Evolutionary conservation across 1,140 invertebrate species (phyloP).

Genomic region (Drosophila navojoa): DNA sequence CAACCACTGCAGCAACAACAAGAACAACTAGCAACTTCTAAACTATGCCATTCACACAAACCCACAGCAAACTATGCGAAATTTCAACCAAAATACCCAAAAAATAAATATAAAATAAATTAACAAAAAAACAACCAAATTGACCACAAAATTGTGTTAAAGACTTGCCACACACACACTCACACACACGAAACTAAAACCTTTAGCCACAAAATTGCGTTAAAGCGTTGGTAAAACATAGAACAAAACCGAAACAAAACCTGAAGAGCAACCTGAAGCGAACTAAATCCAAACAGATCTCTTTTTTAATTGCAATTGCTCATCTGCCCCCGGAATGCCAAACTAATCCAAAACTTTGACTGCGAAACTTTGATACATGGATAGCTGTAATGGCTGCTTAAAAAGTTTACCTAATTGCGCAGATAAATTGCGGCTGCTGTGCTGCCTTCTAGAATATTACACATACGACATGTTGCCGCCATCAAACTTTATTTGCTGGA

Average conservation of each 20-base stretch:
- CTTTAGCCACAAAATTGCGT: slow-evolving; percentile 47
- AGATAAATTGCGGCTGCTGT: slow-evolving; percentile 25
- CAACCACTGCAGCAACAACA: neutral
- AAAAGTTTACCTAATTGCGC: slow-evolving; percentile 55
- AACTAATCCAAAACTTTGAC: slow-evolving; percentile 20
- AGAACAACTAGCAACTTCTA: neutral
- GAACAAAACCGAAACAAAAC: neutral
- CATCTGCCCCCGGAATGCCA: slow-evolving; percentile 14
- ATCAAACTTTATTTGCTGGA: slow-evolving; percentile 43
- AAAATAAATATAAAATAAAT: slow-evolving; percentile 9
- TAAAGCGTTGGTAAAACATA: slow-evolving; percentile 18
- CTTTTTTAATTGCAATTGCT: slow-evolving; percentile 25
- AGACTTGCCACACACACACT: slow-evolving; percentile 20
- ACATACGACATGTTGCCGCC: slow-evolving; percentile 36
- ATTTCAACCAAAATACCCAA: slow-evolving; percentile 11
- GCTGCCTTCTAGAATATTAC: slow-evolving; percentile 19
- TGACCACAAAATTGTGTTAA: slow-evolving; percentile 47
- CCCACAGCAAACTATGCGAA: slow-evolving; percentile 6
- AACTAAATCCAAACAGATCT: slow-evolving; percentile 16
- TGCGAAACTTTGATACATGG: slow-evolving; percentile 7
- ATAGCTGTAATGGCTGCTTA: slow-evolving; percentile 11
- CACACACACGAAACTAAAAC: slow-evolving; percentile 7
- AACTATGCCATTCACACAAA: slow-evolving; percentile 11
- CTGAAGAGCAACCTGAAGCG: neutral
- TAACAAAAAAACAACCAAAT: slow-evolving; percentile 27